These are phyloP conservation scores for Drosophila anceps DNA, from an alignment of 2,888 invertebrate genomes.

Conservation along the genomic window DNA sequence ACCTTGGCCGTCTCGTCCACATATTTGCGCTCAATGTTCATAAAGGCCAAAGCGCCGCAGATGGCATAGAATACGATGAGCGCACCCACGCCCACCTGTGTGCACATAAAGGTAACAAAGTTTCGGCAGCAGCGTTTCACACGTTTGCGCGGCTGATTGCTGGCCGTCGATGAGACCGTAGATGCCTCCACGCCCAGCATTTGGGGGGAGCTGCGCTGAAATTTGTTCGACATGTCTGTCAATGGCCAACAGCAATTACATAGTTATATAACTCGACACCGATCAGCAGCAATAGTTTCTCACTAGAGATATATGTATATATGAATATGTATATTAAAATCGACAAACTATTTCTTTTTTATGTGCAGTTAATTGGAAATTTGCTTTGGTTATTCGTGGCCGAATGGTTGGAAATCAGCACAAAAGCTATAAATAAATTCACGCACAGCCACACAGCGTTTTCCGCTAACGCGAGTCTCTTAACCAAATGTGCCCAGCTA, in stretches of 20 bases:
- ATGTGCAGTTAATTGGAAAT: slow-evolving; percentile 44
- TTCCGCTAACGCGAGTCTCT: slow-evolving; percentile 36
- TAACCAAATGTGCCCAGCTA: slow-evolving; percentile 31
- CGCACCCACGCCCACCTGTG: slow-evolving; percentile 95
- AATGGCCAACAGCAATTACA: slow-evolving; percentile 38
- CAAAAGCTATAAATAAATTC: slow-evolving; percentile 72
- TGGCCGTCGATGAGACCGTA: slow-evolving; percentile 89
- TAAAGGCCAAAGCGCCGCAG: slow-evolving; percentile 93
- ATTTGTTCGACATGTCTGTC: slow-evolving; percentile 64
- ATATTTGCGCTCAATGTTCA: slow-evolving; percentile 90
- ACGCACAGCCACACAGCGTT: slow-evolving; percentile 60
- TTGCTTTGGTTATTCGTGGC: slow-evolving; percentile 18
- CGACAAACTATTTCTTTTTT: slow-evolving; percentile 13
- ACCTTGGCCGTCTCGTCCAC: slow-evolving; percentile 86
- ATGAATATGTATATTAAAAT: not conserved
- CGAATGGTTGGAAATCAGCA: slow-evolving; percentile 54
- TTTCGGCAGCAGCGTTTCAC: slow-evolving; percentile 94
- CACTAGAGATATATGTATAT: not conserved
- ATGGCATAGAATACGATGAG: slow-evolving; percentile 94
- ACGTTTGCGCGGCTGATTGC: slow-evolving; percentile 90
- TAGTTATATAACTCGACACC: slow-evolving; percentile 56
- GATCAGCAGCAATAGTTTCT: not conserved
- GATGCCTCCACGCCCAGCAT: slow-evolving; percentile 45
- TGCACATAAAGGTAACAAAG: slow-evolving; percentile 96
- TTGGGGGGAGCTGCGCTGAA: slow-evolving; percentile 68